These are phyloP conservation scores for Hydrocynus forskahlii DNA, from an alignment of 2,797 vertebrate genomes.

Conservation along the genomic window DNA sequence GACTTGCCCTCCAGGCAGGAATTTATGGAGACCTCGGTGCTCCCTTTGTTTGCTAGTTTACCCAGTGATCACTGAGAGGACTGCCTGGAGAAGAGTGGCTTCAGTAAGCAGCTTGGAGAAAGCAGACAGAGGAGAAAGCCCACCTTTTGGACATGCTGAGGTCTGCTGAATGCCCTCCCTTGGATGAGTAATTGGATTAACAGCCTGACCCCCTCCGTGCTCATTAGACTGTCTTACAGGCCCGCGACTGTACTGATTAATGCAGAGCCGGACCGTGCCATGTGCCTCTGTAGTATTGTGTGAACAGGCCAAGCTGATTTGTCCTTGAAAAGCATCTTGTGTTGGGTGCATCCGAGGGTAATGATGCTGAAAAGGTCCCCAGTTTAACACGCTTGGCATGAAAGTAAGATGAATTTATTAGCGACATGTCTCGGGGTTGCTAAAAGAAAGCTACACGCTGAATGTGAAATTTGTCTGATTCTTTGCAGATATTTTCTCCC, in stretches of 20 bases:
- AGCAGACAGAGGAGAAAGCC: constrained; percentile 12
- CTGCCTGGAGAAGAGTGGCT: background rate
- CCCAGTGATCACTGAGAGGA: background rate
- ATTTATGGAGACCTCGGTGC: background rate
- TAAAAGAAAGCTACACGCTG: constrained; percentile 15
- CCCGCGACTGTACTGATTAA: constrained; percentile 31
- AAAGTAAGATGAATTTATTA: constrained; percentile 22
- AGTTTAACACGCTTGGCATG: constrained; percentile 13
- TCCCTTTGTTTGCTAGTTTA: constrained; percentile 7
- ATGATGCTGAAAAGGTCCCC: background rate
- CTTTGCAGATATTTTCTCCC: background rate
- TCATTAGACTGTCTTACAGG: constrained; percentile 7
- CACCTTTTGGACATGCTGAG: constrained; percentile 21
- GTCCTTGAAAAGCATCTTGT: constrained; percentile 8
- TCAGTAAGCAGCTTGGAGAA: constrained; percentile 3
- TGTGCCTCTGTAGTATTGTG: background rate
- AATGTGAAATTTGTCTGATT: constrained; percentile 1
- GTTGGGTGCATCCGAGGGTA: constrained; percentile 10
- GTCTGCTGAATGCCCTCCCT: constrained; percentile 14
- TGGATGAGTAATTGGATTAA: constrained; percentile 45
- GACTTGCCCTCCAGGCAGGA: background rate
- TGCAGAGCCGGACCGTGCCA: background rate
- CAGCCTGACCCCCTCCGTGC: constrained; percentile 18
- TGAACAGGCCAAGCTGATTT: constrained; percentile 12
- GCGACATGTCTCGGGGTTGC: constrained; percentile 5